Conservation (phyloP, 2,113 vertebrate species). For the Oryctolagus cuniculus region mOryCun1.1 NC_091448.1:3681001-3681500, state of each 20-base stretch:
- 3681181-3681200: neutral
- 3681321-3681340: neutral
- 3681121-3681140: conserved; percentile 26
- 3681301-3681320: neutral
- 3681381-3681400: neutral
- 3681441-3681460: neutral
- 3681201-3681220: too few relatives aligned
- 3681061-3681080: neutral
- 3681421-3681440: neutral
- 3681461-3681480: too few relatives aligned
- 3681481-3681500: neutral
- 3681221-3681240: neutral
- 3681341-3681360: neutral
- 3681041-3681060: neutral
- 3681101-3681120: conserved; percentile 26
- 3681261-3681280: neutral
- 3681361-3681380: neutral
- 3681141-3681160: neutral
- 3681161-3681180: neutral
- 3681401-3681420: neutral
- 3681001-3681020: neutral
- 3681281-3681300: neutral
- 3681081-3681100: neutral
- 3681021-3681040: neutral
- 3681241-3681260: conserved; percentile 53